A percentile compares a stretch with the other conserved stretches of the same genome.
These are phyloP conservation scores for Harpalus rubripes DNA, from an alignment of 2,888 invertebrate species.

Conservation along the genomic window DNA sequence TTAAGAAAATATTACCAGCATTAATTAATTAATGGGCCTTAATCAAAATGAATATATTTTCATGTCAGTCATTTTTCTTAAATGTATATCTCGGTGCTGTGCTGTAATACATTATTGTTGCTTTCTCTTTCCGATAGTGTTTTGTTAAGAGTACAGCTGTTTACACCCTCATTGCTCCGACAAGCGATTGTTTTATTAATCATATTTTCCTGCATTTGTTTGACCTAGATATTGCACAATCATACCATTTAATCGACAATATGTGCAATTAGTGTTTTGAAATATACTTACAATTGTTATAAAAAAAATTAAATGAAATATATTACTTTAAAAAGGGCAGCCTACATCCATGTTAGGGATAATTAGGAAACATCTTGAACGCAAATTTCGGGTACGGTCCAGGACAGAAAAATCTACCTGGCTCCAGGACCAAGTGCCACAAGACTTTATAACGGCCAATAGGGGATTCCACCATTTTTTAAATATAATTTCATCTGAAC, in stretches of 20 bases:
- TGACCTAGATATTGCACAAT: slow-evolving; percentile 39
- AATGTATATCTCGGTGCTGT: not conserved
- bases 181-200: slow-evolving; percentile 46
- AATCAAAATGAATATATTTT: slow-evolving; percentile 26
- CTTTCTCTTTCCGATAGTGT: slow-evolving; percentile 38
- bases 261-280: not conserved
- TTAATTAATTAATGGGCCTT: slow-evolving; percentile 19
- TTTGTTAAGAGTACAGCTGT: slow-evolving; percentile 10
- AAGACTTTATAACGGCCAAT: no score
- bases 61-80: slow-evolving; percentile 12
- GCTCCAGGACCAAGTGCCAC: no score
- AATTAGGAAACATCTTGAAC: no score
- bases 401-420: no score
- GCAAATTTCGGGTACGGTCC: no score
- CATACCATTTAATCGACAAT: slow-evolving; percentile 4
- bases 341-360: no score
- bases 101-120: slow-evolving; percentile 16
- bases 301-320: no score
- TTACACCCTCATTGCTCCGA: slow-evolving; percentile 44
- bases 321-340: no score
- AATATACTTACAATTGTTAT: not conserved
- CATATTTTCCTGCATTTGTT: slow-evolving; percentile 47
- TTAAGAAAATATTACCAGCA: slow-evolving; percentile 19
- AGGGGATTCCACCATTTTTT: no score
- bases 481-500: no score